A percentile compares a stretch with the other conserved stretches of the same genome.
Evolutionary conservation across 37 sponge, comb jelly and placozoan genomes (phyloP).

Genomic region (Cliona cf. orientalis): DNA sequence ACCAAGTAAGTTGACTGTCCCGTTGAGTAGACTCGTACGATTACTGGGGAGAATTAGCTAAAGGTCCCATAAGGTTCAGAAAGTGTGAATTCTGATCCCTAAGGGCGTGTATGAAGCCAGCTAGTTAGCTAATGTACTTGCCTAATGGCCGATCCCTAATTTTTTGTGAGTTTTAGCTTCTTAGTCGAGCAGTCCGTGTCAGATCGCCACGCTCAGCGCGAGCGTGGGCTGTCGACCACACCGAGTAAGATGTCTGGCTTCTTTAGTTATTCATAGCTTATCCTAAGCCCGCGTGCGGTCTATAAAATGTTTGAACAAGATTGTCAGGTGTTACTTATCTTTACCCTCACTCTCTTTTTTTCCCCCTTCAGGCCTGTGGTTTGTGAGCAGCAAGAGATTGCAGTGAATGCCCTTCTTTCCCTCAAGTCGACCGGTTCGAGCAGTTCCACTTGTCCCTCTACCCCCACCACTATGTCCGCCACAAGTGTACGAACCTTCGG

Average conservation of each 20-base stretch:
- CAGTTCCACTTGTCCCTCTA: slow-evolving; percentile 30
- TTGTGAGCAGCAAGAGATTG: slow-evolving; percentile 42
- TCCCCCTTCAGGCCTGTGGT: slow-evolving; percentile 44
- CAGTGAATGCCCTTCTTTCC: slow-evolving; percentile 63
- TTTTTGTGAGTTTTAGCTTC: too few species aligned
- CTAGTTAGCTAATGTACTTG: too few species aligned
- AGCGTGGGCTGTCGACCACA: too few species aligned
- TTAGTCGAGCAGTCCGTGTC: too few species aligned
- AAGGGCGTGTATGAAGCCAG: too few species aligned
- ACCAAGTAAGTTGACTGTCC: slow-evolving; percentile 25
- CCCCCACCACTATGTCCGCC: slow-evolving; percentile 19
- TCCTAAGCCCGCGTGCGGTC: neutral
- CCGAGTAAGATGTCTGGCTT: neutral
- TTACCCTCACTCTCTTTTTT: neutral
- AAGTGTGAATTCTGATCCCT: too few species aligned
- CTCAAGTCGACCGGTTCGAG: slow-evolving; percentile 46
- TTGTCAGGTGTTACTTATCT: neutral
- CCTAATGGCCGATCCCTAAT: too few species aligned
- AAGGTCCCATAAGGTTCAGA: too few species aligned
- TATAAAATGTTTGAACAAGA: neutral
- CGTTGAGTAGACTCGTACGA: neutral
- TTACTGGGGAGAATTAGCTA: too few species aligned
- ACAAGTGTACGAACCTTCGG: neutral
- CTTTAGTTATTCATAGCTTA: neutral
- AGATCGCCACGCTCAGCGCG: too few species aligned